Percentiles rank a stretch among this genome's conserved stretches.
These are phyloP conservation scores for Ceraclea dissimilis DNA, from an alignment of 2,888 invertebrate genomes.

Conservation along the genomic window DNA sequence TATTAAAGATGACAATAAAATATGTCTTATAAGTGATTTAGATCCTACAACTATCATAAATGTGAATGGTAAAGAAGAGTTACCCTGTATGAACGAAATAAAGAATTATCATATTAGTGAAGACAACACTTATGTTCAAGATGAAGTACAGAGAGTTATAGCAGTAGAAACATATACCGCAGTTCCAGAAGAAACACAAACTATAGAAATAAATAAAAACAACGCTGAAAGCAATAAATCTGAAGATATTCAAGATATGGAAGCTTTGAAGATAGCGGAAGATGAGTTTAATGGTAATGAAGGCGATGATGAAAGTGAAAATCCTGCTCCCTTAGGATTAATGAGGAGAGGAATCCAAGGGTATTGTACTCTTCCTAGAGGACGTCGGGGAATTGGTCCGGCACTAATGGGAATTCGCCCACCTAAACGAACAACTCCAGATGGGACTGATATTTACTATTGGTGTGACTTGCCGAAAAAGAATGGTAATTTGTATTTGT, in stretches of 20 bases:
- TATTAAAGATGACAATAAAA: conserved; percentile 35
- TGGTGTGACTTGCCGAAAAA: conserved; percentile 74
- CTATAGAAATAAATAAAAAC: conserved; percentile 24
- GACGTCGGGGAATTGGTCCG: conserved; percentile 29
- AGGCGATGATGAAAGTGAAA: conserved; percentile 28
- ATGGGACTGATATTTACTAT: conserved; percentile 79
- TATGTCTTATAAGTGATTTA: conserved; percentile 41
- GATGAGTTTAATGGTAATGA: conserved; percentile 28
- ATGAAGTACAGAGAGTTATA: conserved; percentile 21
- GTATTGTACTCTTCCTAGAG: conserved; percentile 47
- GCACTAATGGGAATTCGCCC: conserved; percentile 40
- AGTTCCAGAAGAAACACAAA: conserved; percentile 19
- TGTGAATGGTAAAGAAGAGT: conserved; percentile 64
- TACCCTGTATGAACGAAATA: conserved; percentile 48
- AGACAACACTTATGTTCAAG: conserved; percentile 19
- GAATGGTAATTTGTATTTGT: conserved; percentile 39
- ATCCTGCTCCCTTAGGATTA: conserved; percentile 23
- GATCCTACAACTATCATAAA: conserved; percentile 41
- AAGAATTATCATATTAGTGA: conserved; percentile 30
- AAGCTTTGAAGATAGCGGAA: conserved; percentile 11
- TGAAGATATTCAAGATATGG: conserved; percentile 6
- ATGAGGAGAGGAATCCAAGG: conserved; percentile 35
- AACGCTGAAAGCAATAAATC: conserved; percentile 8
- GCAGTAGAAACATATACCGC: conserved; percentile 21
- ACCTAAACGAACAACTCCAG: conserved; percentile 69